phyloP scores from a whole-genome alignment of 2,797 vertebrate species.

The Pteronotus mesoamericanus region DNA sequence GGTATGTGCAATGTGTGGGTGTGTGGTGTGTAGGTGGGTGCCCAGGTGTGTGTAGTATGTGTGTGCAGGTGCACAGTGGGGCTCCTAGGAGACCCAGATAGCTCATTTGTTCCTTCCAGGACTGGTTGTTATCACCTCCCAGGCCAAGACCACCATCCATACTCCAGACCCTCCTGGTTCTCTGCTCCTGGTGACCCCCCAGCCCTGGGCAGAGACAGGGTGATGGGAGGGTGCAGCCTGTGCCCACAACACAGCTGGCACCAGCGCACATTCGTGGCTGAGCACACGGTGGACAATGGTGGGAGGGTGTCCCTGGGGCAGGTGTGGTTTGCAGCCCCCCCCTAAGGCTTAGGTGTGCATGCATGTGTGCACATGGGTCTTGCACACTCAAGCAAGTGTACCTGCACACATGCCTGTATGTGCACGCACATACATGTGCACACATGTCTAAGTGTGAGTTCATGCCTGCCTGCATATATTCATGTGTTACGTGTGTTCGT shows the following conservation, averaged over 20 bases:
- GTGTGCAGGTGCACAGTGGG: neutral
- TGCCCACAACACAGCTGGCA: neutral
- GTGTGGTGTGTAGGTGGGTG: neutral
- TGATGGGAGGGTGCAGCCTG: neutral
- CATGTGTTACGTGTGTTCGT: neutral
- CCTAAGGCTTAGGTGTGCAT: neutral
- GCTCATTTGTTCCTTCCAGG: neutral
- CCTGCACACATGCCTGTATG: no score
- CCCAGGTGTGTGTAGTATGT: neutral
- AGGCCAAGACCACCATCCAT: neutral
- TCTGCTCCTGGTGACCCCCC: rapidly evolving
- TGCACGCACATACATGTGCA: no score
- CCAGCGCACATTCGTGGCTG: rapidly evolving
- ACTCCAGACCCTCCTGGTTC: neutral
- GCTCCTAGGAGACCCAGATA: neutral
- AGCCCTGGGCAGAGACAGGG: neutral
- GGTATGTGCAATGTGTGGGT: neutral
- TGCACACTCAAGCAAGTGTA: no score
- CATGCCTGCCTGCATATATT: neutral
- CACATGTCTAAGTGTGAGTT: neutral
- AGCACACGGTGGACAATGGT: rapidly evolving
- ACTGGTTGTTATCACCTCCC: no score
- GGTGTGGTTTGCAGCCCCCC: neutral
- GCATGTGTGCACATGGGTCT: no score
- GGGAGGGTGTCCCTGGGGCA: neutral